Conservation (phyloP, 2,797 vertebrate species). For the Eptatretus atami region DNA sequence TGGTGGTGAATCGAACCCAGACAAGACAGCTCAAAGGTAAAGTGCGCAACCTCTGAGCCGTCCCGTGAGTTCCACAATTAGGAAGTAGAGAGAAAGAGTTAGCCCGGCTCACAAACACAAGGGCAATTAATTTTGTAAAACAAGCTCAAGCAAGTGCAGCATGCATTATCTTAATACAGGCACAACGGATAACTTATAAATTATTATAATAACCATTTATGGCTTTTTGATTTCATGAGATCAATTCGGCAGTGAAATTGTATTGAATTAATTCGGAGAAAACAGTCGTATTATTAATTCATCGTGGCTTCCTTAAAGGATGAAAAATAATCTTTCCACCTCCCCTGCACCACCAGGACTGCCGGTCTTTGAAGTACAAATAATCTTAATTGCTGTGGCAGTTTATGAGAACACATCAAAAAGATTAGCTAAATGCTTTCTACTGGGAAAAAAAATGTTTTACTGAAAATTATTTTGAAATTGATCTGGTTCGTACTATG, state of each 20-base stretch:
- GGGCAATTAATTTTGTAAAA: no score
- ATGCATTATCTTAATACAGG: no score
- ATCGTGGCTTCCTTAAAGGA: slow-evolving; percentile 3
- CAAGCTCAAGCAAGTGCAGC: no score
- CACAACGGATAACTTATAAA: not conserved
- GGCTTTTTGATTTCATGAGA: slow-evolving; percentile 2
- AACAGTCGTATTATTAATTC: not conserved
- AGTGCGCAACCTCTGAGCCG: no score
- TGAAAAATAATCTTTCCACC: not conserved
- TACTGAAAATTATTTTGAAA: not conserved
- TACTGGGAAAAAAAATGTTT: not conserved
- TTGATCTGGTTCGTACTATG: slow-evolving; percentile 3
- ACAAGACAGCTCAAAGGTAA: no score
- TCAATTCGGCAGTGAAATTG: not conserved
- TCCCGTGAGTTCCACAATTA: no score
- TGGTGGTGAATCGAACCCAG: no score
- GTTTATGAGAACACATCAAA: slow-evolving; percentile 5
- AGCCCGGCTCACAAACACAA: no score
- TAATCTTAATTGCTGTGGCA: not conserved
- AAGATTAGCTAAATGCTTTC: slow-evolving; percentile 1
- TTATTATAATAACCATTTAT: slow-evolving; percentile 1
- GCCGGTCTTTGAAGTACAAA: not conserved
- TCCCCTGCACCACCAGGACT: no score
- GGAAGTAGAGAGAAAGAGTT: no score
- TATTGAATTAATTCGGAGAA: slow-evolving; percentile 5